Evolutionary conservation across 1,140 invertebrate species (phyloP).

Genomic region (Neodiprion virginianus): DNA sequence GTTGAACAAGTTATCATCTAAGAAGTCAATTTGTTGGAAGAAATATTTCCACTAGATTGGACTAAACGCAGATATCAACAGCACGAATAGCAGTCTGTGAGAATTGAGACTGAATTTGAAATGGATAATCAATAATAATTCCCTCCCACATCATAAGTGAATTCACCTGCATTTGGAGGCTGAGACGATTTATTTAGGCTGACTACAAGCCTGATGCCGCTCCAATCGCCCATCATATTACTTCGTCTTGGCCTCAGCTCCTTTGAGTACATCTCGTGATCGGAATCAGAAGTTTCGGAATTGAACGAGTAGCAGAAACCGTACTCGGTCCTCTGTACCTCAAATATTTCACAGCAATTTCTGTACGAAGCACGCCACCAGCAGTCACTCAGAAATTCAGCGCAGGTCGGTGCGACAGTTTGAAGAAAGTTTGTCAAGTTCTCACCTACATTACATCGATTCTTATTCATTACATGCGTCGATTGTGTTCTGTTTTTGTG

Average conservation of each 20-base stretch:
- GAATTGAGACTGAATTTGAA: neutral
- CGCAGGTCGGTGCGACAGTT: constrained; percentile 24
- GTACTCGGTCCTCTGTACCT: constrained; percentile 45
- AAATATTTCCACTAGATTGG: no score
- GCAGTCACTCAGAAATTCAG: constrained; percentile 41
- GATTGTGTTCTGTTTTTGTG: neutral
- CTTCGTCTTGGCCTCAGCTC: constrained; percentile 31
- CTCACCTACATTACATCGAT: neutral
- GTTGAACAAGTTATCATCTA: no score
- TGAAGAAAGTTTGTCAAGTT: neutral
- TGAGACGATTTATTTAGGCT: neutral
- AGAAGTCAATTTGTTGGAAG: no score
- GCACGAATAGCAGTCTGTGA: neutral
- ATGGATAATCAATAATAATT: no score
- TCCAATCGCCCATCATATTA: constrained; percentile 30
- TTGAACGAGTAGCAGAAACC: constrained; percentile 53
- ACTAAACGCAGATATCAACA: neutral
- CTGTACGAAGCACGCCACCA: constrained; percentile 41
- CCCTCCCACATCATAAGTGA: no score
- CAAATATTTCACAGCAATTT: constrained; percentile 45
- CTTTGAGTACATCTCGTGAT: constrained; percentile 17
- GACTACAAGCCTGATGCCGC: constrained; percentile 31
- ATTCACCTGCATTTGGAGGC: neutral
- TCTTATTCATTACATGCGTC: neutral
- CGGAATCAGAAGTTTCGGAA: constrained; percentile 39